Base-by-base conservation (phyloP, 1,140 invertebrate species). In the Listronotus oregonensis region DNA sequence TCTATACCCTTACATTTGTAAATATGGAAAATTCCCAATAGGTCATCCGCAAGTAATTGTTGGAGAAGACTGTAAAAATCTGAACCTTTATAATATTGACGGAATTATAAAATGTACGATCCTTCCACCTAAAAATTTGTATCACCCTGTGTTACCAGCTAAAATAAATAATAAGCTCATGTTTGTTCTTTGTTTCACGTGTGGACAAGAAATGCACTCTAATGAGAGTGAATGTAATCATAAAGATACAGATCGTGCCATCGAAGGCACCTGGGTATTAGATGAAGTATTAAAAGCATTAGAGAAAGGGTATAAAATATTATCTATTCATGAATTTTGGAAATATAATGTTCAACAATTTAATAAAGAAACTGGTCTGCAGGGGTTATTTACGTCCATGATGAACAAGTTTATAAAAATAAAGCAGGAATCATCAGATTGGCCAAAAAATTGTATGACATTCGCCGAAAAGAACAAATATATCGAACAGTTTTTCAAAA, bases 291-390 rank as follows among this genome's bases (percentile, higher is more conserved):
- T 56, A 18, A 73, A 77, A 61, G 80, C 81, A 0, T 2, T 57
- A 0, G 42, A 62, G 27, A 67, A 58, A 52, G 51, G 51, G 0
- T 67, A 70, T 42, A 66, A 64, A 57, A 68, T 83, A 34, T 0
- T 77, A 6, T 44, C 75, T 17, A 69, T 80, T n/a, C 70, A 66
- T 39, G 78, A 82, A 69, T 72, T 81, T 10, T 81, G 77, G 73
- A 64, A 79, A 27, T 27, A 27, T 27, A 27, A 27, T 27, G 5
- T 27, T 3, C 21, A 27, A 27, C 21, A 5, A 27, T 27, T 27
- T 27, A 27, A 27, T 27, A 27, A 27, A 27, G 5, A 27, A 5
- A 5, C 34, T 10, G 34, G 34, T 10, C 8, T 4, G 14, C 67
- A 63, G 7, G 76, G 76, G 1, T 52, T 80, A 9, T 78, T 80